phyloP scores from a whole-genome alignment of 2,888 invertebrate genomes.

The Noctuana brunneofusca region DNA sequence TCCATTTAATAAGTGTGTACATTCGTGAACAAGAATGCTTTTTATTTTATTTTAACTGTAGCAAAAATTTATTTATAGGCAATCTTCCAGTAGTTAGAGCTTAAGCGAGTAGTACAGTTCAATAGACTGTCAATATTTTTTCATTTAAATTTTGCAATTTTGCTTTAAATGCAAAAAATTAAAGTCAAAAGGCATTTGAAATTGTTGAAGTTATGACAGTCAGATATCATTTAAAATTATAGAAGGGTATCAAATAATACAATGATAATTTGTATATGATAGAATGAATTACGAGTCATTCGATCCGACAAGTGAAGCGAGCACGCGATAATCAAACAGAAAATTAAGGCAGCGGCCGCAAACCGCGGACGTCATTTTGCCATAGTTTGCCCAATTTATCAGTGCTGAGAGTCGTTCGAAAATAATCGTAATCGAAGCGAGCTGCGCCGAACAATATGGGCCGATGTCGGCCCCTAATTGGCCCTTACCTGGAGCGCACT shows the following conservation, averaged over 20 bases:
- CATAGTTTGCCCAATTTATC: slow-evolving; percentile 82
- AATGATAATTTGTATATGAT: neutral
- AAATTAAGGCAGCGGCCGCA: slow-evolving; percentile 69
- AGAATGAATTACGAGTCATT: neutral
- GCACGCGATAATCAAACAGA: slow-evolving; percentile 62
- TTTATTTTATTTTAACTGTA: no score
- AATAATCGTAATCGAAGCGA: slow-evolving; percentile 81
- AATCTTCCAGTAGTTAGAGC: no score
- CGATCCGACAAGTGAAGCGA: slow-evolving; percentile 6
- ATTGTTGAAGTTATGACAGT: neutral
- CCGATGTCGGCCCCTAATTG: slow-evolving; percentile 83
- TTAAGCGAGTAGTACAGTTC: no score
- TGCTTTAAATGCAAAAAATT: no score
- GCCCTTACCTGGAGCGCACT: slow-evolving; percentile 83
- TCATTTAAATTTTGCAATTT: no score
- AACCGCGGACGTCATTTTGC: slow-evolving; percentile 75
- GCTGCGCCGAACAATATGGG: slow-evolving; percentile 63
- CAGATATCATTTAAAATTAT: neutral
- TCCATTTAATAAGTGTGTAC: no score
- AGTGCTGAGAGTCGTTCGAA: slow-evolving; percentile 75
- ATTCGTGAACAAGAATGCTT: no score
- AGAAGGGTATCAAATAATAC: neutral
- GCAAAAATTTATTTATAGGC: no score
- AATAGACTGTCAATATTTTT: no score
- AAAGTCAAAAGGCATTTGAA: no score